phyloP scores from a whole-genome alignment of 2,797 vertebrate genomes.

The Siniperca undulata region DNA sequence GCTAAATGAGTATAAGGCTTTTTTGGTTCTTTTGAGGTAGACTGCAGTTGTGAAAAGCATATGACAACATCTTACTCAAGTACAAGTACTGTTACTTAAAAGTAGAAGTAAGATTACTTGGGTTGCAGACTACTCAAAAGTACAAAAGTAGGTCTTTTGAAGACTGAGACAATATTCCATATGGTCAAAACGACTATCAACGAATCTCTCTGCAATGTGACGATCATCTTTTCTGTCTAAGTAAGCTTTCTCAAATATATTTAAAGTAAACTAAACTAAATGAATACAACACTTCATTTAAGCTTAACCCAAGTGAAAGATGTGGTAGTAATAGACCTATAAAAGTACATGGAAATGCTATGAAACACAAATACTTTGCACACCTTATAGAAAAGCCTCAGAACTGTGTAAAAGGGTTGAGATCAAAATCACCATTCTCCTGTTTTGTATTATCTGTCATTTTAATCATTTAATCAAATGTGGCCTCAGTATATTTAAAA shows the following conservation, averaged over 20 bases:
- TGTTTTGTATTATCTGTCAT: not conserved
- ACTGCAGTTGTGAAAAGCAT: not conserved
- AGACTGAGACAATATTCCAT: not conserved
- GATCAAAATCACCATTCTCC: not conserved
- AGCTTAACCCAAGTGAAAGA: not conserved
- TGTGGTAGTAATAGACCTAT: not conserved
- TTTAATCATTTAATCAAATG: not conserved
- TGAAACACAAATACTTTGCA: not conserved
- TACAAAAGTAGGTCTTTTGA: not conserved
- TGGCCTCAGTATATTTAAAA: not conserved
- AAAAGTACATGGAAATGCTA: not conserved
- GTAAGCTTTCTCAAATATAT: not conserved
- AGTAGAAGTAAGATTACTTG: not conserved
- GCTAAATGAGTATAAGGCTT: not conserved
- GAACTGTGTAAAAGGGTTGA: not conserved
- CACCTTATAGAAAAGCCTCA: not conserved
- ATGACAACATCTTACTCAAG: not conserved
- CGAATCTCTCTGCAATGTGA: not conserved
- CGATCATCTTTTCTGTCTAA: not conserved
- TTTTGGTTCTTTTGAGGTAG: not conserved
- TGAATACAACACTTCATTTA: not conserved
- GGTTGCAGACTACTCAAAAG: not conserved
- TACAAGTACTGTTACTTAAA: not conserved
- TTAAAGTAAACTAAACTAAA: not conserved
- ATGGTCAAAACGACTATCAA: not conserved